These are phyloP conservation scores for Gastrophysa polygoni DNA, from an alignment of 2,888 invertebrate species.

Conservation along the genomic window DNA sequence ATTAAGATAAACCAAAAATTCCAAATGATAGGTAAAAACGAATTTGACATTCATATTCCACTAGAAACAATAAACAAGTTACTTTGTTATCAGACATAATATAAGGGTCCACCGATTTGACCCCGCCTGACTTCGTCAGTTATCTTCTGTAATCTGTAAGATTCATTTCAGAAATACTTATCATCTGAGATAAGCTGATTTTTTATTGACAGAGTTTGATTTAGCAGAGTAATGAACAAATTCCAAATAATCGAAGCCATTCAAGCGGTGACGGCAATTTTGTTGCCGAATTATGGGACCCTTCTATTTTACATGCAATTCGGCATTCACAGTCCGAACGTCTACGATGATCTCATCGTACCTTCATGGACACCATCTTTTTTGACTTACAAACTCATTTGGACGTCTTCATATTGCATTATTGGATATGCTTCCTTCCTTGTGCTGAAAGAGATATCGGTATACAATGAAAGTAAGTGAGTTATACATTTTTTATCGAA, in stretches of 20 bases:
- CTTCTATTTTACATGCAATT: neutral
- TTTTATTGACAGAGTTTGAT: neutral
- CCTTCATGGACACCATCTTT: slow-evolving; percentile 2
- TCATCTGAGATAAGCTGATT: neutral
- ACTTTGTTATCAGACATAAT: neutral
- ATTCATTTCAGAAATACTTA: neutral
- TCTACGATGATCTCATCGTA: neutral
- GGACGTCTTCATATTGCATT: neutral
- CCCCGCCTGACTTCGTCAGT: no score
- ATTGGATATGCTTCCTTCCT: slow-evolving; percentile 5
- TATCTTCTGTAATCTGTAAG: neutral
- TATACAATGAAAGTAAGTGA: neutral
- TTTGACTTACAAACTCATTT: neutral
- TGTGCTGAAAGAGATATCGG: neutral
- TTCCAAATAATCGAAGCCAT: slow-evolving; percentile 16
- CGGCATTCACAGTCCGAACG: neutral
- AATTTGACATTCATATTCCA: no score
- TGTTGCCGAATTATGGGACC: slow-evolving; percentile 16
- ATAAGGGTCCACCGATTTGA: no score
- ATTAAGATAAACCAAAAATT: no score
- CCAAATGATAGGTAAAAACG: no score
- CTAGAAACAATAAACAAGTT: no score
- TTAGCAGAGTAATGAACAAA: slow-evolving; percentile 6
- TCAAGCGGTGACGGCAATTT: slow-evolving; percentile 11
- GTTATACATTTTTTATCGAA: no score